Percentiles rank a stretch among this genome's conserved stretches.
Evolutionary conservation across 2,797 vertebrate genomes (phyloP).

Genomic region (Halcyon badia): DNA sequence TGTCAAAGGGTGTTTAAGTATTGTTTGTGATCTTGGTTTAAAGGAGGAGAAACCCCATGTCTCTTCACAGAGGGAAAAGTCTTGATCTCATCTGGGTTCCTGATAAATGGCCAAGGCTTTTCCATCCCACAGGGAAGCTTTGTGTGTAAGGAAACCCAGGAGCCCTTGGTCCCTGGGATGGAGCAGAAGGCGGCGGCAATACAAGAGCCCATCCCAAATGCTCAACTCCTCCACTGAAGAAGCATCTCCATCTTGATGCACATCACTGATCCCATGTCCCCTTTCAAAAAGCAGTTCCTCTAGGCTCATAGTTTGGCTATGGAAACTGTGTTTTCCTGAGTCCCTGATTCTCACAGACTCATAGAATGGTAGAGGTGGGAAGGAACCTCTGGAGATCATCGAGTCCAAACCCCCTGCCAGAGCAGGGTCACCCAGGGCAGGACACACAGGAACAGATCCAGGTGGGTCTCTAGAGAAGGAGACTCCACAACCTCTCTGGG

Average conservation of each 20-base stretch:
- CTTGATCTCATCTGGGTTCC: neutral
- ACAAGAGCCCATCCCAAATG: fast-evolving
- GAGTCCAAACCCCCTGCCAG: too few relatives aligned
- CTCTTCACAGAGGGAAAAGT: neutral
- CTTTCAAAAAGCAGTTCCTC: neutral
- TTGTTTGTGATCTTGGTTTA: neutral
- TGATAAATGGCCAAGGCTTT: neutral
- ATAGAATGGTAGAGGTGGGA: too few relatives aligned
- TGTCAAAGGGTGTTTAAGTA: neutral
- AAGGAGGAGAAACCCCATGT: neutral
- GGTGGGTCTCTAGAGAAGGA: too few relatives aligned
- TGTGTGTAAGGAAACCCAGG: neutral
- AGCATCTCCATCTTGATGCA: neutral
- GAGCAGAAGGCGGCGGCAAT: neutral
- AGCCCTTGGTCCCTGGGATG: neutral
- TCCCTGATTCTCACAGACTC: neutral
- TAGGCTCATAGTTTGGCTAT: neutral
- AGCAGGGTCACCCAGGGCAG: too few relatives aligned
- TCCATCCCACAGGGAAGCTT: neutral
- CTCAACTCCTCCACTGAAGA: neutral
- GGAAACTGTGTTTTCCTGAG: neutral
- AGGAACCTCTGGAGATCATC: too few relatives aligned
- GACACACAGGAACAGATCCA: too few relatives aligned
- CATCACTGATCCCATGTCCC: neutral
- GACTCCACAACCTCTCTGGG: too few relatives aligned